These are phyloP conservation scores for Luperina nickerlii DNA, from an alignment of 2,888 invertebrate genomes.

Conservation along the genomic window DNA sequence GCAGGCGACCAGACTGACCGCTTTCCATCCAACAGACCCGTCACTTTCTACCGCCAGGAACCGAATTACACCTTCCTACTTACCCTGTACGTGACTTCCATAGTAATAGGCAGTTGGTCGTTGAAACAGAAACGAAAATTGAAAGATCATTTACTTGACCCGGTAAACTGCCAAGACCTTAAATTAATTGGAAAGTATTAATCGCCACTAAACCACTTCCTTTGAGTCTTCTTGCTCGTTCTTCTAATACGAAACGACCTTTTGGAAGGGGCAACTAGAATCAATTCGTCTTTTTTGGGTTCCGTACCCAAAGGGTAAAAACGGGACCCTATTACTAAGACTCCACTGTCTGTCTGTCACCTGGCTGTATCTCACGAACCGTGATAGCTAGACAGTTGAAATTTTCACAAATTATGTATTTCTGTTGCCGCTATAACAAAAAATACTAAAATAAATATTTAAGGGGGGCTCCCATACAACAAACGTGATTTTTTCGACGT, in stretches of 20 bases:
- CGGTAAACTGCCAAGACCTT: no score
- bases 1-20: conserved; percentile 40
- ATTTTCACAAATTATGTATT: no score
- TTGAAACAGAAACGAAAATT: background rate
- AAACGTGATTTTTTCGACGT: no score
- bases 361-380: no score
- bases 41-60: conserved; percentile 49
- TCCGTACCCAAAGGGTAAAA: no score
- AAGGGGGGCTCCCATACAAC: no score
- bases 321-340: no score
- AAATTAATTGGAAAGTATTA: background rate
- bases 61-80: conserved; percentile 34
- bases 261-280: background rate
- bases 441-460: no score
- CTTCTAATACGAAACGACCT: background rate
- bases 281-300: background rate
- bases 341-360: no score
- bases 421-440: no score
- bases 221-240: background rate
- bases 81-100: conserved; percentile 28
- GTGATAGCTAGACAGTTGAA: no score
- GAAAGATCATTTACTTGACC: background rate
- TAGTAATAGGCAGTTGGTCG: background rate
- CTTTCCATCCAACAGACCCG: conserved; percentile 44
- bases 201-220: background rate